phyloP scores from a whole-genome alignment of 2,113 vertebrate species.

The Pyrgilauda ruficollis region DNA sequence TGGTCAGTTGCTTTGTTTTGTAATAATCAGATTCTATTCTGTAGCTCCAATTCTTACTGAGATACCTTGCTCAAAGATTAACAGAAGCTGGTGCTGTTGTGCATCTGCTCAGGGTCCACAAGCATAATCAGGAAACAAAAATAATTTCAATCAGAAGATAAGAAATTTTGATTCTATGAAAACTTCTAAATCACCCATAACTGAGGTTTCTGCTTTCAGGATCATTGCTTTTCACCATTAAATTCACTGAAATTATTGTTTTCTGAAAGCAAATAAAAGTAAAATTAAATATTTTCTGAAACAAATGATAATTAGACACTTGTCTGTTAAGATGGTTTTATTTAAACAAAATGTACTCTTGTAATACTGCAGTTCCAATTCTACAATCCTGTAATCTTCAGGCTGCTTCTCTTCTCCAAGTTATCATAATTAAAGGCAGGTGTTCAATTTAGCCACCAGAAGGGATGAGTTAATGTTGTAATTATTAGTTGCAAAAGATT shows the following conservation, averaged over 20 bases:
- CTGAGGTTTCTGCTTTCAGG: background rate
- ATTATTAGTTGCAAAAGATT: constrained; percentile 56
- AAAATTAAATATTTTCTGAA: constrained; percentile 59
- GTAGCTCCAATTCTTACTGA: background rate
- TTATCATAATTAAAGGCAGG: constrained; percentile 54
- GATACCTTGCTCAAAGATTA: background rate
- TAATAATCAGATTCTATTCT: background rate
- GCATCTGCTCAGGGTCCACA: background rate
- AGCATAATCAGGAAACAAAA: background rate
- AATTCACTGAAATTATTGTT: constrained; percentile 51
- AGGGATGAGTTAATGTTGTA: constrained; percentile 31
- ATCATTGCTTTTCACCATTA: constrained; percentile 19
- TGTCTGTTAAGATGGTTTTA: constrained; percentile 42
- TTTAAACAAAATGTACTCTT: constrained; percentile 47
- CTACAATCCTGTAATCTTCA: constrained; percentile 18
- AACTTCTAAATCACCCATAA: constrained; percentile 1
- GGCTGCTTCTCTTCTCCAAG: constrained; percentile 4
- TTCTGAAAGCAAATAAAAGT: constrained; percentile 52
- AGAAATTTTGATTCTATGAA: background rate
- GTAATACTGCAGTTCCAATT: background rate
- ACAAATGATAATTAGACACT: constrained; percentile 61
- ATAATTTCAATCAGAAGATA: background rate
- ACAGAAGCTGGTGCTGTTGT: background rate
- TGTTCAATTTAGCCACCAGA: constrained; percentile 50
- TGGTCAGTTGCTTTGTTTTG: background rate